Conservation (phyloP, 2,113 vertebrate genomes). For the Cryptomyrus ogoouensis region DNA sequence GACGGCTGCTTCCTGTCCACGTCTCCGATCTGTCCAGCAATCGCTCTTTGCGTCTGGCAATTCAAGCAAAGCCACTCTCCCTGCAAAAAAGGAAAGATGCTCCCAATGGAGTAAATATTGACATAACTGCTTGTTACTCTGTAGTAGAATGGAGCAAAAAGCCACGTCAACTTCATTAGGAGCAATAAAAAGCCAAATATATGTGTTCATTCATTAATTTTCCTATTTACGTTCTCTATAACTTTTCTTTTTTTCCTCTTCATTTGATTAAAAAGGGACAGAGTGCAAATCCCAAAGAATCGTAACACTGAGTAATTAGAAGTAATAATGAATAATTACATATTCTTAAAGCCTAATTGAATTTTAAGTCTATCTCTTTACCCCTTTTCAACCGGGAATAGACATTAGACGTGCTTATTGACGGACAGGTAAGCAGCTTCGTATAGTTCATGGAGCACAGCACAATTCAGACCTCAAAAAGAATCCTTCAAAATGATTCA, state of each 20-base stretch:
- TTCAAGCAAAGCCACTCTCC: conserved; percentile 97
- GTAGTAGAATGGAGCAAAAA: neutral
- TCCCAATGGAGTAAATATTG: neutral
- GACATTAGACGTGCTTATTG: neutral
- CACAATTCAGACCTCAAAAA: neutral
- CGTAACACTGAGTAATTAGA: neutral
- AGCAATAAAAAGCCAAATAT: neutral
- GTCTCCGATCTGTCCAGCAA: conserved; percentile 82
- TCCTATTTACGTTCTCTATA: neutral
- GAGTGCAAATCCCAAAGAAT: neutral
- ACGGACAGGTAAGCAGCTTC: neutral
- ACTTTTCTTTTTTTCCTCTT: neutral
- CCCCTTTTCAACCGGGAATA: neutral
- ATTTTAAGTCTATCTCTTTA: neutral
- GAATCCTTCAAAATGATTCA: neutral
- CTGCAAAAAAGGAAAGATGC: conserved; percentile 57
- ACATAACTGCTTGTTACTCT: neutral
- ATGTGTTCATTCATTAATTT: neutral
- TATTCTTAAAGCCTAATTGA: neutral
- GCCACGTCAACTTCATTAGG: neutral
- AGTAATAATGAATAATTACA: neutral
- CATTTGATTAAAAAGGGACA: neutral
- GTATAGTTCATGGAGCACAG: neutral
- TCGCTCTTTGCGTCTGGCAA: conserved; percentile 90
- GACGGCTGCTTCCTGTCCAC: conserved; percentile 54